Evolutionary conservation across 1,140 invertebrate genomes (phyloP), one percentile per base, ranked within the genome.

Genomic region (Ceratoteleas bidentatus): DNA sequence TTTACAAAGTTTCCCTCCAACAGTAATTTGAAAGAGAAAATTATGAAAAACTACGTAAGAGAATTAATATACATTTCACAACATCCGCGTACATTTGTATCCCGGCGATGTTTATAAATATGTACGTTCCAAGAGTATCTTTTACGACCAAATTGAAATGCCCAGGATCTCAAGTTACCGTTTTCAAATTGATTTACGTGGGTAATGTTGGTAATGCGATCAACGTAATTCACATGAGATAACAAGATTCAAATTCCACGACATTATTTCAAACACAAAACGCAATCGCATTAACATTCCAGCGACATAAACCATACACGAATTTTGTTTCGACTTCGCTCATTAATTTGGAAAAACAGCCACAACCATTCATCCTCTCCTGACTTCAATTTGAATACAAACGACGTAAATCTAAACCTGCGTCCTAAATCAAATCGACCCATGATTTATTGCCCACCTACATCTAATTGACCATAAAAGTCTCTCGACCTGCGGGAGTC

Each of bases 391-490:
- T 56, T 62, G 47, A 69, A 69, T 56, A 56, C 61, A 56, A 54
- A 50, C 60, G 53, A 62, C 73, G 62, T 76, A 76, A 68, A 68
- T 52, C 43, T 16, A 57, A 40, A 43, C n/a, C 10, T 14, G 15
- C 36, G 24, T 32, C 34, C 56, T 75, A 75, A 75, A 64, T 75
- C 61, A 75, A 52, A 45, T 11, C 24, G 14, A 16, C 13, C 52
- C 43, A 9, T 76, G 73, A 76, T 76, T 76, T 56, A 69, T 62
- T 24, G 32, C 14, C 16, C n/a, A 1, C 24, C 8, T 24, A 9
- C 15, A 38, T 40, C 38, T 58, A 68, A 78, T 78, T 70, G 58
- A 15, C 65, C 32, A 64, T 65, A 69, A 78, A 78, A 70, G 52
- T 78, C 13, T 58, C 56, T 3, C 11, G 13, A 57, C 13, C 74